Evolutionary conservation across 2,797 vertebrate genomes (phyloP).

Genomic region (Poecilia picta): DNA sequence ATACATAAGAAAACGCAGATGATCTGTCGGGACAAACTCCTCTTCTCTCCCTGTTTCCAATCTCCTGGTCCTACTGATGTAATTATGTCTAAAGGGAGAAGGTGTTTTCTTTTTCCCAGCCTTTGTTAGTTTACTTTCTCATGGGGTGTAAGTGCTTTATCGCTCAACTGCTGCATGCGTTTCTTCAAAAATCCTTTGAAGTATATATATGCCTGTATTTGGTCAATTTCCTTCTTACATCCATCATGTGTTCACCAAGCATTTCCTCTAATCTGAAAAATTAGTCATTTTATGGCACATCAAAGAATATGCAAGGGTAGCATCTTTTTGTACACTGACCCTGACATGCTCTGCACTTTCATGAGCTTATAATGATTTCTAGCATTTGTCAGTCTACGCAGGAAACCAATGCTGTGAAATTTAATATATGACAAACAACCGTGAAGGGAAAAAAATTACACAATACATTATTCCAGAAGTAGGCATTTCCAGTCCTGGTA

Average conservation of each 20-base stretch:
- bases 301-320: not conserved
- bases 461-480: not conserved
- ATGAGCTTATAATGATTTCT: not conserved
- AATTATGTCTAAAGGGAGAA: conserved; percentile 66
- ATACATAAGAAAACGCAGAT: conserved; percentile 19
- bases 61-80: conserved; percentile 57
- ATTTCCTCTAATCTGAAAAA: conserved; percentile 36
- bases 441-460: not conserved
- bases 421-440: not conserved
- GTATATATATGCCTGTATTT: conserved; percentile 50
- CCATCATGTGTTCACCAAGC: conserved; percentile 34
- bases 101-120: conserved; percentile 64
- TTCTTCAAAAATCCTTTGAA: conserved; percentile 51
- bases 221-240: conserved; percentile 26
- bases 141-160: conserved; percentile 35
- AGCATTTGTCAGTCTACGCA: not conserved
- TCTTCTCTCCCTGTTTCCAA: conserved; percentile 49
- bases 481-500: not conserved
- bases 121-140: conserved; percentile 27
- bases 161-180: conserved; percentile 25
- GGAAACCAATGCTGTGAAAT: not conserved
- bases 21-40: conserved; percentile 48
- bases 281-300: conserved; percentile 35
- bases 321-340: not conserved
- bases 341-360: not conserved